Conservation (phyloP, 2,113 vertebrate species). For the Xyrauchen texanus region DNA sequence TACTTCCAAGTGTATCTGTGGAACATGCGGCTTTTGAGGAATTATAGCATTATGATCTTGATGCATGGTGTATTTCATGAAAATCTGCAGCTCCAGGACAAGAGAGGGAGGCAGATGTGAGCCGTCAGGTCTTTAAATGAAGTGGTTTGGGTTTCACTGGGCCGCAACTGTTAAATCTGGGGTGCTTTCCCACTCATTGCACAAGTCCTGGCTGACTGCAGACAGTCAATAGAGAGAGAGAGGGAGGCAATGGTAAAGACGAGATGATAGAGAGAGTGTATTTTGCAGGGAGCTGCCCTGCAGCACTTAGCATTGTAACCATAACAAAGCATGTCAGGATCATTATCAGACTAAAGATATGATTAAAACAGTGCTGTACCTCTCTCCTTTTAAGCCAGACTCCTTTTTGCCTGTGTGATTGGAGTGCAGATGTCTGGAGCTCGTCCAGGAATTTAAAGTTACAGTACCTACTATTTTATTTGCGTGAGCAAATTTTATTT, state of each 20-base stretch:
- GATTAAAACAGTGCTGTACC: constrained; percentile 57
- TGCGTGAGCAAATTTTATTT: too few species aligned
- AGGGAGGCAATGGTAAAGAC: constrained; percentile 74
- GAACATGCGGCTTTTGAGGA: constrained; percentile 21
- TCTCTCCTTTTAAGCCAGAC: constrained; percentile 44
- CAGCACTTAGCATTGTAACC: constrained; percentile 61
- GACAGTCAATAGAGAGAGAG: constrained; percentile 67
- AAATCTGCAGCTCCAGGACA: constrained; percentile 36
- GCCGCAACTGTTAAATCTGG: constrained; percentile 75
- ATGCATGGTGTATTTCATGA: constrained; percentile 36
- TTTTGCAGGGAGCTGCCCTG: constrained; percentile 58
- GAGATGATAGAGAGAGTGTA: constrained; percentile 71
- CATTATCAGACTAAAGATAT: constrained; percentile 75
- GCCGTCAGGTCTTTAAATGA: constrained; percentile 68
- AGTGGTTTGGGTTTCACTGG: constrained; percentile 72
- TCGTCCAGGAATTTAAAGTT: constrained; percentile 64
- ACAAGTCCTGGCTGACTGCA: constrained; percentile 78
- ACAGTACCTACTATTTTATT: constrained; percentile 62
- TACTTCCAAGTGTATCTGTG: neutral
- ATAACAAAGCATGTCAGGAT: constrained; percentile 83
- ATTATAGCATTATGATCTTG: constrained; percentile 23
- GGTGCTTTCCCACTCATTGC: constrained; percentile 80
- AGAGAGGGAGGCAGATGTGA: constrained; percentile 56
- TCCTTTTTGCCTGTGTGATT: constrained; percentile 58
- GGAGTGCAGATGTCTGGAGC: constrained; percentile 62